These are phyloP conservation scores for Eupithecia tripunctaria DNA, from an alignment of 2,888 invertebrate genomes.

Conservation along the genomic window DNA sequence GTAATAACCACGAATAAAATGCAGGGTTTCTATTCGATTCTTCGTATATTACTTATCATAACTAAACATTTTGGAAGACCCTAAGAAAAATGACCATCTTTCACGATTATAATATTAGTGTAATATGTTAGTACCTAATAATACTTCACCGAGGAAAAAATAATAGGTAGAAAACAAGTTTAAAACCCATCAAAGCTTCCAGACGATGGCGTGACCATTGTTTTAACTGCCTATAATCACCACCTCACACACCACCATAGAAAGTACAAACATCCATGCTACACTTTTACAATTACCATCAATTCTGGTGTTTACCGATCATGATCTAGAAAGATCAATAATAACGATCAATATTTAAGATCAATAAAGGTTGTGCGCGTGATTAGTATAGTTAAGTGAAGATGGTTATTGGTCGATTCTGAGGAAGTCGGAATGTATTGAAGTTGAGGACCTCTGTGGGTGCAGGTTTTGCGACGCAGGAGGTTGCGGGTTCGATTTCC, in stretches of 20 bases:
- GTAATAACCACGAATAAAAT: too few species aligned
- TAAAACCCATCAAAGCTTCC: too few species aligned
- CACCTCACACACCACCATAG: constrained; percentile 1
- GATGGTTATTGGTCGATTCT: constrained; percentile 7
- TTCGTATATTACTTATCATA: too few species aligned
- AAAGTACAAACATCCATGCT: constrained; percentile 38
- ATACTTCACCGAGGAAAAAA: too few species aligned
- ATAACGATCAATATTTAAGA: constrained; percentile 5
- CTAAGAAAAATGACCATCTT: too few species aligned
- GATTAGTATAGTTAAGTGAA: constrained; percentile 16
- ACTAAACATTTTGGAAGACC: too few species aligned
- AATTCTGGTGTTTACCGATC: constrained; percentile 36
- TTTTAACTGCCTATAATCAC: constrained; percentile 5
- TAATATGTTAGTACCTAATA: too few species aligned
- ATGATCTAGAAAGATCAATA: constrained; percentile 38
- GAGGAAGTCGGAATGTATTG: constrained; percentile 9
- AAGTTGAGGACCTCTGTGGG: background rate
- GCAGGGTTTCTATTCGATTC: too few species aligned
- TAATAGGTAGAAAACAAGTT: too few species aligned
- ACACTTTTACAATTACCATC: constrained; percentile 52
- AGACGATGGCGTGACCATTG: background rate
- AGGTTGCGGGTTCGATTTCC: too few species aligned
- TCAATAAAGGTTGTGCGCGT: constrained; percentile 6
- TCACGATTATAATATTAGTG: too few species aligned
- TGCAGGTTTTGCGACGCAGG: too few species aligned